Evolutionary conservation across 2,797 vertebrate species (phyloP).

Genomic region (Tapirus indicus): DNA sequence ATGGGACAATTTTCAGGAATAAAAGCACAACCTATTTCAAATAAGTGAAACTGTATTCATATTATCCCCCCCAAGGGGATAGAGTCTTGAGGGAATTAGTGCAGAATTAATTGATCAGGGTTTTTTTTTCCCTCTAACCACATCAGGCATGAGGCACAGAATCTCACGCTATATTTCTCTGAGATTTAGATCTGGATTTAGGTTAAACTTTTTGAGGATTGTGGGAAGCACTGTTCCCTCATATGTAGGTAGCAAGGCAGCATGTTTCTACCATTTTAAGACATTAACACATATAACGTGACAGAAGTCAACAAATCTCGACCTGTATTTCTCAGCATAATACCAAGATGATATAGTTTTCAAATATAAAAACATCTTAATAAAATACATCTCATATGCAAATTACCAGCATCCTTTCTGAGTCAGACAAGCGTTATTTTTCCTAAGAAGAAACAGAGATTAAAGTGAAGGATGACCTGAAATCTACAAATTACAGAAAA

Average conservation of each 20-base stretch:
- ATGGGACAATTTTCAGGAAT: conserved; percentile 80
- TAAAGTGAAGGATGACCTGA: conserved; percentile 67
- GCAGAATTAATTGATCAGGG: conserved; percentile 76
- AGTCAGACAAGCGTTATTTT: conserved; percentile 71
- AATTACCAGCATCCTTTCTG: conserved; percentile 81
- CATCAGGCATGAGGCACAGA: conserved; percentile 4
- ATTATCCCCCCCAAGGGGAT: conserved; percentile 48
- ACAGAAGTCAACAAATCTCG: conserved; percentile 76
- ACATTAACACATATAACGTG: conserved; percentile 47
- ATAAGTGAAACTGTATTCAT: conserved; percentile 69
- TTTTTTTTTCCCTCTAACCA: background rate
- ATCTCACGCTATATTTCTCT: conserved; percentile 54
- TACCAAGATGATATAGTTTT: conserved; percentile 82
- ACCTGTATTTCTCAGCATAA: conserved; percentile 68
- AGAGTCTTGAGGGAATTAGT: conserved; percentile 71
- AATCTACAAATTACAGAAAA: conserved; percentile 57
- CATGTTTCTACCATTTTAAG: conserved; percentile 31
- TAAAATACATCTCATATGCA: conserved; percentile 84
- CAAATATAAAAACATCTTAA: conserved; percentile 85
- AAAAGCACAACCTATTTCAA: conserved; percentile 74
- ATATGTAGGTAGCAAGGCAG: background rate
- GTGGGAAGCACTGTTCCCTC: background rate
- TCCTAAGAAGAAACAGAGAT: conserved; percentile 53
- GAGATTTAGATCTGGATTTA: conserved; percentile 63
- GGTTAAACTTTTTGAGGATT: conserved; percentile 67